A percentile compares a stretch with the other conserved stretches of the same genome.
Conservation (phyloP, 2,797 vertebrate genomes). For the Staurois parvus region DNA sequence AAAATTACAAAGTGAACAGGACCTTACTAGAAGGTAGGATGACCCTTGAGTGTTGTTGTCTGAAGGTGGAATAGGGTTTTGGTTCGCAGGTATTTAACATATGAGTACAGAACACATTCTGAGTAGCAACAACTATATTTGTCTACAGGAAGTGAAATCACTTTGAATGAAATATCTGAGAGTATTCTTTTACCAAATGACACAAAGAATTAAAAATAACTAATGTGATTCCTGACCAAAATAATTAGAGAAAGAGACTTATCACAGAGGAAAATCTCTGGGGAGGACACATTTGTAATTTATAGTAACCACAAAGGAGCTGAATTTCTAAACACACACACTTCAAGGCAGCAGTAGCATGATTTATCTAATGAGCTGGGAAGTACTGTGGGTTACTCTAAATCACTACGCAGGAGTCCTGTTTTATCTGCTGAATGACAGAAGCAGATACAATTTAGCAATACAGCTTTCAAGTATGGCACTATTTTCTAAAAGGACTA, state of each 20-base stretch:
- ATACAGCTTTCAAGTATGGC: neutral
- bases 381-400: constrained; percentile 12
- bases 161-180: neutral
- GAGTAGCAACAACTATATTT: neutral
- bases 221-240: constrained; percentile 30
- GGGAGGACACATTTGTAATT: constrained; percentile 43
- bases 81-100: too few species aligned
- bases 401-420: constrained; percentile 30
- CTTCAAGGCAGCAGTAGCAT: constrained; percentile 32
- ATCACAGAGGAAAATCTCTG: constrained; percentile 23
- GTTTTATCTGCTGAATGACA: constrained; percentile 6
- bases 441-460: neutral
- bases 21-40: too few species aligned
- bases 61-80: too few species aligned
- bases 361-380: constrained; percentile 53
- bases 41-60: neutral
- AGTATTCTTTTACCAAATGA: constrained; percentile 12
- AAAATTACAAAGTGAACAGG: too few species aligned
- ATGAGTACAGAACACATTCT: neutral
- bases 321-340: constrained; percentile 38
- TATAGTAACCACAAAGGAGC: constrained; percentile 42
- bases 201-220: constrained; percentile 39
- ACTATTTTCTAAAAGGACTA: neutral
- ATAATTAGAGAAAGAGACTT: constrained; percentile 42
- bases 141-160: neutral